phyloP scores from a whole-genome alignment of 2,797 vertebrate genomes.

The Pelodytes ibericus region DNA sequence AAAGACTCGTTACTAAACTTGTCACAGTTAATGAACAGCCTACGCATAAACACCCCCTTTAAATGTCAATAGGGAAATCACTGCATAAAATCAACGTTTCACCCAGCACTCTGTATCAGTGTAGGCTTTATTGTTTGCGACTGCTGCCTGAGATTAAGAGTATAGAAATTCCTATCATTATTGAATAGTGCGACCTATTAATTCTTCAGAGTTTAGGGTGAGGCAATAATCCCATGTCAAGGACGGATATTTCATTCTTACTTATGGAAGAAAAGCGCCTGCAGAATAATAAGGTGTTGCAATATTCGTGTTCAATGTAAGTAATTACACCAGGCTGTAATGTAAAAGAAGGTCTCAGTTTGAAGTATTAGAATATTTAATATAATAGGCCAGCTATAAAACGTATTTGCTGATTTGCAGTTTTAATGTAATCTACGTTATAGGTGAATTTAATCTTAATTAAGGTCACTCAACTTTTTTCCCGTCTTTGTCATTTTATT shows the following conservation, averaged over 20 bases:
- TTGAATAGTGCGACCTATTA: conserved; percentile 19
- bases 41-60: not conserved
- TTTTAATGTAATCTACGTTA: conserved; percentile 32
- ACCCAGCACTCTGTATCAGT: conserved; percentile 9
- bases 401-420: conserved; percentile 35
- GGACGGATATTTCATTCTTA: conserved; percentile 31
- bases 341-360: conserved; percentile 19
- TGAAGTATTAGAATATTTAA: conserved; percentile 43
- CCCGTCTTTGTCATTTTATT: not conserved
- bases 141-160: conserved; percentile 18
- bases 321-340: conserved; percentile 31
- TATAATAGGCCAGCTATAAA: conserved; percentile 26
- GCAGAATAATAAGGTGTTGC: conserved; percentile 32
- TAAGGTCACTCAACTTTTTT: conserved; percentile 22
- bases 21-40: not conserved
- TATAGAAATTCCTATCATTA: conserved; percentile 37
- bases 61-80: conserved; percentile 28
- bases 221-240: conserved; percentile 40
- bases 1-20: not conserved
- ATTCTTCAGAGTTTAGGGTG: conserved; percentile 14
- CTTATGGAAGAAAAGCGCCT: conserved; percentile 26
- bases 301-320: conserved; percentile 20
- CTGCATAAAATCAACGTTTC: conserved; percentile 56
- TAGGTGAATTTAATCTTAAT: conserved; percentile 33
- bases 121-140: conserved; percentile 25